A percentile compares a stretch with the other conserved stretches of the same genome.
These are phyloP conservation scores for Crambe crambe DNA, from an alignment of 37 sponge, comb jelly and placozoan genomes.

Conservation along the genomic window DNA sequence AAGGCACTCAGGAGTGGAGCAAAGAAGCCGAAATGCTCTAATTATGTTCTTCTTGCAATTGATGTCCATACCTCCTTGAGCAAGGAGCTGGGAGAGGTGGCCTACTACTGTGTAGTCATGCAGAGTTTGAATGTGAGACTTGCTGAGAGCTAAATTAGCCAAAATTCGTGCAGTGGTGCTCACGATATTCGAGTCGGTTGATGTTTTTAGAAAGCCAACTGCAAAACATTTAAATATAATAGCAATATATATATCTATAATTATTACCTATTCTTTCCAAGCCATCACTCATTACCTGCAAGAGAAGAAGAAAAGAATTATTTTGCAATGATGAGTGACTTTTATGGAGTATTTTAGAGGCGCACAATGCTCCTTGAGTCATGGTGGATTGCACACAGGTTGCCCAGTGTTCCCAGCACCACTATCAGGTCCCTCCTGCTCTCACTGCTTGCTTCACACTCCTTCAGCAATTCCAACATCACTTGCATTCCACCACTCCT, in stretches of 20 bases:
- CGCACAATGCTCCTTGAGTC: conserved; percentile 35
- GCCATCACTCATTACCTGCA: conserved; percentile 31
- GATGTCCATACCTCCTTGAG: not conserved
- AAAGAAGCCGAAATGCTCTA: conserved; percentile 33
- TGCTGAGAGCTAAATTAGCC: conserved; percentile 49
- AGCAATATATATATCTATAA: not conserved
- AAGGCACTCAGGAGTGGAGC: not conserved
- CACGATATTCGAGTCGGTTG: conserved; percentile 1
- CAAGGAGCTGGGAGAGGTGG: conserved; percentile 3
- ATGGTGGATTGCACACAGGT: conserved; percentile 46
- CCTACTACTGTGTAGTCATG: conserved; percentile 4
- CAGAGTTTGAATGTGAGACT: not conserved
- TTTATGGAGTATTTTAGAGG: not conserved
- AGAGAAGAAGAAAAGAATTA: not conserved
- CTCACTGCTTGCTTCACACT: conserved; percentile 3
- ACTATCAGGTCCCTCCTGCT: conserved; percentile 1
- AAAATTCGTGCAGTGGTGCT: conserved; percentile 41
- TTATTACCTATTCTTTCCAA: conserved; percentile 38
- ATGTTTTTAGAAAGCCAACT: conserved; percentile 16
- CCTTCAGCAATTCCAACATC: conserved; percentile 4
- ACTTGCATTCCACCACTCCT: conserved; percentile 12
- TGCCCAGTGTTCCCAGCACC: conserved; percentile 45
- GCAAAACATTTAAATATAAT: not conserved
- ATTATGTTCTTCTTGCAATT: conserved; percentile 45
- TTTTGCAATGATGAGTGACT: not conserved